Conservation (phyloP, 2,888 invertebrate species). For the Eueremaeus valkanovi region DNA sequence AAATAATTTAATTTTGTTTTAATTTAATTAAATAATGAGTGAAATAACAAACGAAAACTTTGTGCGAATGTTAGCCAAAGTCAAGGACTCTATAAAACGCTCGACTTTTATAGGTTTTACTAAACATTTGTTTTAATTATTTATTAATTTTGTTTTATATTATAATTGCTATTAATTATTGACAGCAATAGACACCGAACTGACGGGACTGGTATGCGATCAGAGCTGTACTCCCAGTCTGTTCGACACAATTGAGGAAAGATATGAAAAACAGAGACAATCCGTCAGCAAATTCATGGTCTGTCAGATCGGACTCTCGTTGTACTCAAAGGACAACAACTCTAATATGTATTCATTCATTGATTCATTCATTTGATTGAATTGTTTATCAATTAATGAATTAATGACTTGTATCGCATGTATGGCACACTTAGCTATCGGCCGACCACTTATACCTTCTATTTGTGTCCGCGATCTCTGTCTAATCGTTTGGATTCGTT, state of each 20-base stretch:
- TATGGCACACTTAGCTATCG: slow-evolving; percentile 59
- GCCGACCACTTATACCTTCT: slow-evolving; percentile 65
- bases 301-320: slow-evolving; percentile 58
- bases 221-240: slow-evolving; percentile 59
- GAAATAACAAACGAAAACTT: slow-evolving; percentile 64
- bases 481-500: slow-evolving; percentile 61
- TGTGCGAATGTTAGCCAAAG: slow-evolving; percentile 57
- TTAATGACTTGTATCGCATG: too few relatives aligned
- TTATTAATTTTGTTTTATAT: not conserved
- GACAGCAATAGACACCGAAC: slow-evolving; percentile 69
- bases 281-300: slow-evolving; percentile 57
- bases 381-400: slow-evolving; percentile 20
- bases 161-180: not conserved
- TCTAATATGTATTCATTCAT: not conserved
- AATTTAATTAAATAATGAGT: slow-evolving; percentile 55
- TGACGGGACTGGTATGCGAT: slow-evolving; percentile 60
- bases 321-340: not conserved
- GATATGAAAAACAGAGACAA: slow-evolving; percentile 58
- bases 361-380: not conserved
- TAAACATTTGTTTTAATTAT: not conserved
- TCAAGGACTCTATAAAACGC: slow-evolving; percentile 60
- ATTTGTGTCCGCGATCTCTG: slow-evolving; percentile 63
- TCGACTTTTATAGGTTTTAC: slow-evolving; percentile 51
- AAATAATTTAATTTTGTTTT: too few relatives aligned
- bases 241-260: slow-evolving; percentile 59